These are phyloP conservation scores for Enteromius radiatus DNA, from an alignment of 2,797 vertebrate genomes.

Conservation along the genomic window DNA sequence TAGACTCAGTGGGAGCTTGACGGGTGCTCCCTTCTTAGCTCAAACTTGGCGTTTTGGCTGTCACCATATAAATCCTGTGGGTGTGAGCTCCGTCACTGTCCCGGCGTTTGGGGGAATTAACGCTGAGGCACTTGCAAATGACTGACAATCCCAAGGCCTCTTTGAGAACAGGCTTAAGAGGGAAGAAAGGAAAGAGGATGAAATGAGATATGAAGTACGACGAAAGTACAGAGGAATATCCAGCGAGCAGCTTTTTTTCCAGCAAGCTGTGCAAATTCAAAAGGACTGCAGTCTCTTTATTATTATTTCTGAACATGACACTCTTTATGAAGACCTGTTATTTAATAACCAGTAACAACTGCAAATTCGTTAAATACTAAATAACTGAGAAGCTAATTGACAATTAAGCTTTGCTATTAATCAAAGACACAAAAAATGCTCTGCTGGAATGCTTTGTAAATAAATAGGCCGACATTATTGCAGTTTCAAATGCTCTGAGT, in stretches of 20 bases:
- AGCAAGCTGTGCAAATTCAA: constrained; percentile 19
- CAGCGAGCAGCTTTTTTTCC: neutral
- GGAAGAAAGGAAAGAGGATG: constrained; percentile 30
- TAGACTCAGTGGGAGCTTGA: constrained; percentile 61
- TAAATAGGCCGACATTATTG: neutral
- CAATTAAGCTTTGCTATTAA: neutral
- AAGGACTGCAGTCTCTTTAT: neutral
- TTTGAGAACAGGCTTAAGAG: constrained; percentile 59
- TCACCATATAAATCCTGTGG: constrained; percentile 63
- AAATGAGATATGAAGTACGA: constrained; percentile 33
- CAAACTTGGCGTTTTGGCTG: constrained; percentile 62
- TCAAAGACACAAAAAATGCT: neutral
- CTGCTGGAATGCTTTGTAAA: neutral
- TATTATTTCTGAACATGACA: neutral
- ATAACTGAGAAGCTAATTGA: neutral
- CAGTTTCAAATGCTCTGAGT: neutral
- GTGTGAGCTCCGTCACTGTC: constrained; percentile 45
- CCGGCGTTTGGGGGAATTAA: constrained; percentile 44
- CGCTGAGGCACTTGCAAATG: constrained; percentile 58
- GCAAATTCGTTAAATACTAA: neutral
- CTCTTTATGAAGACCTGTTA: neutral
- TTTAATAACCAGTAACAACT: neutral
- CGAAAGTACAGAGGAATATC: constrained; percentile 27
- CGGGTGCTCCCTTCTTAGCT: constrained; percentile 62
- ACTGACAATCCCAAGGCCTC: constrained; percentile 63